These are phyloP conservation scores for Protomyctophum bolini DNA, from an alignment of 2,113 vertebrate species.

Conservation along the genomic window DNA sequence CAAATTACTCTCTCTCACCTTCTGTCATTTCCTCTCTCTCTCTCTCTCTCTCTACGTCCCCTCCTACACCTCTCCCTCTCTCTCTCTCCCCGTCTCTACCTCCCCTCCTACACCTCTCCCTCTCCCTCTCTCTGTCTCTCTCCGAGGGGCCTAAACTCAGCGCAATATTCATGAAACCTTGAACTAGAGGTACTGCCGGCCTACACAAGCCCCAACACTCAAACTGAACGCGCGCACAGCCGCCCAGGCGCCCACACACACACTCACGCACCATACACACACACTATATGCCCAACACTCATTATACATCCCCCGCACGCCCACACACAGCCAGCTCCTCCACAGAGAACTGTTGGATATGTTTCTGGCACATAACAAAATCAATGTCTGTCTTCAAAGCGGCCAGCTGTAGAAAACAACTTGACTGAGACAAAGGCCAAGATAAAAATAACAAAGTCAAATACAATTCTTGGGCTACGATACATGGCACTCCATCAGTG, in stretches of 20 bases:
- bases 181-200: constrained; percentile 61
- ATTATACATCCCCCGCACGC: constrained; percentile 66
- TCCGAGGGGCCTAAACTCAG: constrained; percentile 53
- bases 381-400: constrained; percentile 52
- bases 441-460: constrained; percentile 47
- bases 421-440: constrained; percentile 53
- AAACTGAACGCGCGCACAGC: constrained; percentile 50
- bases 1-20: not conserved
- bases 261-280: constrained; percentile 23
- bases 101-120: constrained; percentile 11
- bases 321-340: constrained; percentile 38
- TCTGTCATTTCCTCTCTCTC: not conserved
- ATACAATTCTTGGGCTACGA: constrained; percentile 44
- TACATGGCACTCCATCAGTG: constrained; percentile 18
- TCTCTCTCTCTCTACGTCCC: not conserved
- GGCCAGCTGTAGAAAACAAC: constrained; percentile 47
- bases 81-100: not conserved
- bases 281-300: constrained; percentile 32
- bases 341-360: constrained; percentile 50
- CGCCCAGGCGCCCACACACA: constrained; percentile 40
- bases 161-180: constrained; percentile 68
- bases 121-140: constrained; percentile 15
- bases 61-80: constrained; percentile 28
- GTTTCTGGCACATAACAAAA: constrained; percentile 64
- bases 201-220: constrained; percentile 55